These are phyloP conservation scores for Chironomus tepperi DNA, from an alignment of 1,140 invertebrate species.

Conservation along the genomic window DNA sequence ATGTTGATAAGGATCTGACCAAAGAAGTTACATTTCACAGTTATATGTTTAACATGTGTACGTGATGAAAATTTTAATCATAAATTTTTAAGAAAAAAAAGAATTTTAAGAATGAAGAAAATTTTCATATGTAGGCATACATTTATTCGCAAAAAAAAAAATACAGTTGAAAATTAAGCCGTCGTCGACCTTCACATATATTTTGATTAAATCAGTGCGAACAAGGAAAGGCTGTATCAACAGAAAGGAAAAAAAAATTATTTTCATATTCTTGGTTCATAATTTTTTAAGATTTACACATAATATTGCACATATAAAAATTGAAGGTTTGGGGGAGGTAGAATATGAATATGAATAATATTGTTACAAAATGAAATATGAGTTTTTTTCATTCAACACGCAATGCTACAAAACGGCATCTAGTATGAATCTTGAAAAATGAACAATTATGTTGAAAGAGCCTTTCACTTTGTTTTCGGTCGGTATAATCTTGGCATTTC, in stretches of 20 bases:
- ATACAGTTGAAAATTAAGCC: too few relatives aligned
- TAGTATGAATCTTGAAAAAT: background rate
- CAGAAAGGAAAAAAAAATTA: background rate
- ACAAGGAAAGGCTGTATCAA: background rate
- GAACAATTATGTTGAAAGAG: constrained; percentile 23
- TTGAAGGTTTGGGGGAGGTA: background rate
- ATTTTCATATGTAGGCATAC: too few relatives aligned
- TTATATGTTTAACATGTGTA: too few relatives aligned
- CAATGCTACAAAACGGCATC: constrained; percentile 15
- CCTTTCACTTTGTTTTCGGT: constrained; percentile 18
- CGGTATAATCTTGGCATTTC: constrained; percentile 20
- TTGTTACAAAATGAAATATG: constrained; percentile 15
- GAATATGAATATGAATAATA: background rate
- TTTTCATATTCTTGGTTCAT: background rate
- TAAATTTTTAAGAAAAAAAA: too few relatives aligned
- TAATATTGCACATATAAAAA: background rate
- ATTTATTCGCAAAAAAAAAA: too few relatives aligned
- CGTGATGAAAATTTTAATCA: too few relatives aligned
- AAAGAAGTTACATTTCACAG: too few relatives aligned
- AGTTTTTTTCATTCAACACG: constrained; percentile 11
- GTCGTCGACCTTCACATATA: too few relatives aligned
- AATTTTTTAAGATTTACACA: background rate
- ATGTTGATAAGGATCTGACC: too few relatives aligned
- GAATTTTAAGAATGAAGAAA: too few relatives aligned
- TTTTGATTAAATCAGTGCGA: background rate